phyloP scores from a whole-genome alignment of 2,888 invertebrate species.

The Drosophila testacea region DNA sequence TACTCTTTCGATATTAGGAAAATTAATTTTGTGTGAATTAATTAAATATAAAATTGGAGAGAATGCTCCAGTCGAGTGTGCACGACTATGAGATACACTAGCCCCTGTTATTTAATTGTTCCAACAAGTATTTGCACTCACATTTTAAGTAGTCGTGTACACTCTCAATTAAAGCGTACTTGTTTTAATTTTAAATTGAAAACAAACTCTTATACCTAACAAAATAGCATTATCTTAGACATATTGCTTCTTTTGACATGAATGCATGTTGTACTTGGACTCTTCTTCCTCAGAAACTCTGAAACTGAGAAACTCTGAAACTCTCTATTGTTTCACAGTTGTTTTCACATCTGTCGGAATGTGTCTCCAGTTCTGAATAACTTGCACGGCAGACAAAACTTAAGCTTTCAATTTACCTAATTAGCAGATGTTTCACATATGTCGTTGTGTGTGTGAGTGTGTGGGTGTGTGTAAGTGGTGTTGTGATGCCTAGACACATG shows the following conservation, averaged over 20 bases:
- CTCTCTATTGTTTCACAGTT: constrained; percentile 22
- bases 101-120: too few relatives aligned
- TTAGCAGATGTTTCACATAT: constrained; percentile 49
- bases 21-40: too few relatives aligned
- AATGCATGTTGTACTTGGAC: neutral
- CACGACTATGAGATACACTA: too few relatives aligned
- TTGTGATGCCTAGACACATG: constrained; percentile 32
- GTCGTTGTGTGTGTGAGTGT: constrained; percentile 1
- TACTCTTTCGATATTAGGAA: too few relatives aligned
- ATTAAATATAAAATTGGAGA: too few relatives aligned
- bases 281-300: neutral
- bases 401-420: constrained; percentile 74
- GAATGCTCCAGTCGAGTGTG: too few relatives aligned
- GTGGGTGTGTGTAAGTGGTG: neutral
- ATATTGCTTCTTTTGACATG: neutral
- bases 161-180: too few relatives aligned
- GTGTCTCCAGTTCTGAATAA: constrained; percentile 19
- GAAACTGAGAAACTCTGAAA: neutral
- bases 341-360: constrained; percentile 16
- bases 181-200: neutral
- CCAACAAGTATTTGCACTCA: too few relatives aligned
- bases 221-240: neutral
- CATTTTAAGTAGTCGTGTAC: too few relatives aligned
- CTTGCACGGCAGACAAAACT: constrained; percentile 47
- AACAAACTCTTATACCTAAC: neutral